A percentile compares a stretch with the other conserved stretches of the same genome.
Evolutionary conservation across 2,888 invertebrate species (phyloP).

Genomic region (Hipparchia semele): DNA sequence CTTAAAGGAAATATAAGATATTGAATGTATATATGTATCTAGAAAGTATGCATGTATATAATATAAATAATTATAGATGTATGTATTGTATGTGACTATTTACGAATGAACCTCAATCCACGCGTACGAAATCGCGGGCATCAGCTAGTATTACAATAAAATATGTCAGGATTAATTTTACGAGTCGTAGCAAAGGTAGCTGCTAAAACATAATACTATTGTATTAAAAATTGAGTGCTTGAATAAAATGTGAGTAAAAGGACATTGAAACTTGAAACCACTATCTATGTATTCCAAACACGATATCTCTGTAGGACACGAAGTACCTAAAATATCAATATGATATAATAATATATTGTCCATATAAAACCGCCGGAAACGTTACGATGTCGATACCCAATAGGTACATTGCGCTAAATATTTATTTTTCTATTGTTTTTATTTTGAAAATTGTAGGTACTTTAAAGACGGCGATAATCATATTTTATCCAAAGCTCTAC

Average conservation of each 20-base stretch:
- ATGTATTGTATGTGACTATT: no score
- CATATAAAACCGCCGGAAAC: neutral
- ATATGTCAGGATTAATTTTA: no score
- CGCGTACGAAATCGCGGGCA: neutral
- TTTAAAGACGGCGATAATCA: neutral
- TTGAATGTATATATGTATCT: no score
- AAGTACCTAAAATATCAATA: neutral
- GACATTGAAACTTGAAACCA: slow-evolving; percentile 1
- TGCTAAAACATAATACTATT: no score
- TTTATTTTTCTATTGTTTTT: neutral
- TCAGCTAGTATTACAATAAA: neutral
- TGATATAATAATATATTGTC: neutral
- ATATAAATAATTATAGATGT: no score
- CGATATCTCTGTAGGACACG: slow-evolving; percentile 8
- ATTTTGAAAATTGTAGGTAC: neutral
- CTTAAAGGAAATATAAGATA: no score
- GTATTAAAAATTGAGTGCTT: neutral
- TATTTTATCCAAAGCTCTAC: neutral
- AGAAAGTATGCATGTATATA: no score
- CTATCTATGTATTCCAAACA: slow-evolving; percentile 4
- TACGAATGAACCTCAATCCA: no score
- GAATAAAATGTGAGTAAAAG: neutral
- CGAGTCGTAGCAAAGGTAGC: neutral
- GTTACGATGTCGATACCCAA: neutral
- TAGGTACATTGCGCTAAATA: no score